These are phyloP conservation scores for Calyptomena viridis DNA, from an alignment of 2,113 vertebrate genomes.

Conservation along the genomic window DNA sequence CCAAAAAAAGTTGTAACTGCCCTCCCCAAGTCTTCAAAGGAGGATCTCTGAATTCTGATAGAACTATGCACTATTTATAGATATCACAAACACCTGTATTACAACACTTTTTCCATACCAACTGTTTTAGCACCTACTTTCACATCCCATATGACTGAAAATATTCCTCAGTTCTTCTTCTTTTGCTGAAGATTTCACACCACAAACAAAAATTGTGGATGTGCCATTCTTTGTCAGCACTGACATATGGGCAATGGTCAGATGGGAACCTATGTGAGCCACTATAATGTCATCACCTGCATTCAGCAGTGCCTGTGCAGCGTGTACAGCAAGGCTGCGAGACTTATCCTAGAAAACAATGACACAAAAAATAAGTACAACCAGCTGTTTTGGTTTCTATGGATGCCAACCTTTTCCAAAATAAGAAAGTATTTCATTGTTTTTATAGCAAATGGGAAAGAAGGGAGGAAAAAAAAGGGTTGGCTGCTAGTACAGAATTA, in stretches of 20 bases:
- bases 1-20: background rate
- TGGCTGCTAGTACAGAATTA: background rate
- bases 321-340: conserved; percentile 83
- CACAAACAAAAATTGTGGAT: conserved; percentile 80
- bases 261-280: conserved; percentile 78
- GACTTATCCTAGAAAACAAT: conserved; percentile 83
- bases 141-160: conserved; percentile 80
- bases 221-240: conserved; percentile 59
- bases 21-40: background rate
- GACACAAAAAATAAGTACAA: background rate
- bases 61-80: background rate
- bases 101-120: background rate
- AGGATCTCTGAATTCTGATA: background rate
- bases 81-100: background rate
- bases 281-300: conserved; percentile 80
- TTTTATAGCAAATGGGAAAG: background rate
- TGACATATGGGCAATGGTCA: conserved; percentile 83
- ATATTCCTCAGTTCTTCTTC: conserved; percentile 73
- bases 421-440: background rate
- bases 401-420: background rate
- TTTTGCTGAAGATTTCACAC: conserved; percentile 66
- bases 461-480: background rate
- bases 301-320: conserved; percentile 74
- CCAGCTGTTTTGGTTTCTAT: background rate
- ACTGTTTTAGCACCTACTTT: conserved; percentile 76